A percentile compares a stretch with the other conserved stretches of the same genome.
Evolutionary conservation across 2,113 vertebrate genomes (phyloP).

Genomic region (Phoxinus phoxinus): DNA sequence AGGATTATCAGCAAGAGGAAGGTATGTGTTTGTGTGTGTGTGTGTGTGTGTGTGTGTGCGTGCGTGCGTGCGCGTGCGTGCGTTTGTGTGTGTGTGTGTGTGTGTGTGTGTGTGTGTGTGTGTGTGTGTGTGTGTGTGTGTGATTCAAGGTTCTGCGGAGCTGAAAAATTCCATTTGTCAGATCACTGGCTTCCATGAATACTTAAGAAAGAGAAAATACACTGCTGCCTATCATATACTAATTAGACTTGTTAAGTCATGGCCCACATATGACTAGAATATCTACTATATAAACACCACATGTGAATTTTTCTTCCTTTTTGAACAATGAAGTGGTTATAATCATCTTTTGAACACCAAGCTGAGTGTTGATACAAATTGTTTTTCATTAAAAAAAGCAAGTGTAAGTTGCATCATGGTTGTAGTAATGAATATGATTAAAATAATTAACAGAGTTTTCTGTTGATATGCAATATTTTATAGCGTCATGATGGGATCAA

Average conservation of each 20-base stretch:
- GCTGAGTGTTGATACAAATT: slow-evolving; percentile 4
- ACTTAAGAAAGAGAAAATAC: slow-evolving; percentile 75
- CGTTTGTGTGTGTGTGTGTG: slow-evolving; percentile 52
- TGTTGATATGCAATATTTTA: not conserved
- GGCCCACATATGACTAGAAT: slow-evolving; percentile 69
- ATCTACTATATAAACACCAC: slow-evolving; percentile 64
- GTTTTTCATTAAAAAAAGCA: not conserved
- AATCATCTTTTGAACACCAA: not conserved
- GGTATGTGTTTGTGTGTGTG: slow-evolving; percentile 54
- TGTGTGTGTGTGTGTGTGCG: slow-evolving; percentile 52
- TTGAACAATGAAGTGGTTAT: slow-evolving; percentile 30
- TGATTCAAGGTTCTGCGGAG: slow-evolving; percentile 75
- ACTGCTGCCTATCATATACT: slow-evolving; percentile 76
- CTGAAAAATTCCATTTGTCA: slow-evolving; percentile 84
- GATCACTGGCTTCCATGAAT: slow-evolving; percentile 83
- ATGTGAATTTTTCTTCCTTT: slow-evolving; percentile 48
- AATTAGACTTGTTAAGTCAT: slow-evolving; percentile 80
- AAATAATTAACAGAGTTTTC: not conserved
- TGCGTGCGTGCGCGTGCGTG: slow-evolving; percentile 46
- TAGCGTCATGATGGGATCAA: not conserved
- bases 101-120: slow-evolving; percentile 49
- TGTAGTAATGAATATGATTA: not conserved
- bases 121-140: slow-evolving; percentile 48
- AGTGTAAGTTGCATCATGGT: not conserved
- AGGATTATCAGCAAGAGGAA: slow-evolving; percentile 78